Conservation (phyloP, 2,797 vertebrate genomes). For the Aldrovandia affinis region DNA sequence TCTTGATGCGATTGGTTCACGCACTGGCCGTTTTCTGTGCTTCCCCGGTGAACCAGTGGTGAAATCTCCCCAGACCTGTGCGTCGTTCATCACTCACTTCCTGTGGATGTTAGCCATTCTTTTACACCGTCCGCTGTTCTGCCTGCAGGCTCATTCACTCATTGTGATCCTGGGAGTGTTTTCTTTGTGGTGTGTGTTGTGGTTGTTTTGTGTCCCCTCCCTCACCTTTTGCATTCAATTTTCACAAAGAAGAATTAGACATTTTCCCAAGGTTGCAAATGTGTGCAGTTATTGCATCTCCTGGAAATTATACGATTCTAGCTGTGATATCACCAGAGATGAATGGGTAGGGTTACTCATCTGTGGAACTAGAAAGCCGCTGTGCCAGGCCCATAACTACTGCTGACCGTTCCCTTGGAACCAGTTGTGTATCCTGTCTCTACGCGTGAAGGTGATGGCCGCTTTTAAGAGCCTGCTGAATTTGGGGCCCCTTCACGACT, state of each 20-base stretch:
- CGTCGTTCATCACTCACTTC: not conserved
- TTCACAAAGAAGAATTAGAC: not conserved
- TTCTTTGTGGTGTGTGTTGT: not conserved
- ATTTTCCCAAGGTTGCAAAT: not conserved
- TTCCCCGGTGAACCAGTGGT: not conserved
- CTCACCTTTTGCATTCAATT: not conserved
- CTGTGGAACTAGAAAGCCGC: too few relatives aligned
- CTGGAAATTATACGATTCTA: not conserved
- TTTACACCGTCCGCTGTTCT: not conserved
- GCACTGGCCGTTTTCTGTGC: not conserved
- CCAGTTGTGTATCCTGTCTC: not conserved
- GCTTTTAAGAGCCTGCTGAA: not conserved
- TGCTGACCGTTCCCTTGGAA: not conserved
- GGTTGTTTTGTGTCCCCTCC: not conserved
- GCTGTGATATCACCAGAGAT: not conserved
- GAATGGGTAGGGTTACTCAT: too few relatives aligned
- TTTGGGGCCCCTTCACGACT: not conserved
- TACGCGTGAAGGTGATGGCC: not conserved
- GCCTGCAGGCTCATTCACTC: not conserved
- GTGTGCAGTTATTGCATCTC: not conserved
- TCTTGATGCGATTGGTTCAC: not conserved
- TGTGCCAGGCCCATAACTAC: not conserved
- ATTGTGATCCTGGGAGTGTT: not conserved
- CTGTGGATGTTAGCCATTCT: not conserved
- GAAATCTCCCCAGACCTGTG: too few relatives aligned